These are phyloP conservation scores for Tribolium freemani DNA, from an alignment of 2,888 invertebrate species.

Conservation along the genomic window DNA sequence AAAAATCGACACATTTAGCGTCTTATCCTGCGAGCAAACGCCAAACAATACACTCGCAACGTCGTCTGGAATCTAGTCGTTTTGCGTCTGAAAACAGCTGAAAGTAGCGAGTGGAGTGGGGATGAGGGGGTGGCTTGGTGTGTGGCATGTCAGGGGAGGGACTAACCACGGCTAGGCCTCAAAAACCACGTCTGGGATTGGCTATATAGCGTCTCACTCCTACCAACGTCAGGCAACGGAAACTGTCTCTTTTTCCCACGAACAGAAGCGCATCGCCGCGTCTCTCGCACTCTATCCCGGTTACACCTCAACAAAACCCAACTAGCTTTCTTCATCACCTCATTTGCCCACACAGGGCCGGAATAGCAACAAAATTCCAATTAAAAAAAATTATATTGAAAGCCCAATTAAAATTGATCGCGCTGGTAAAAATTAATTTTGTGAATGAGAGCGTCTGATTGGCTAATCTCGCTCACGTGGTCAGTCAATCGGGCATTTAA, in stretches of 20 bases:
- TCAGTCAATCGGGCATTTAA: no score
- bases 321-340: conserved; percentile 32
- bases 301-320: conserved; percentile 28
- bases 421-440: no score
- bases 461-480: no score
- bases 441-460: no score
- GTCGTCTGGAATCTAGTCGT: conserved; percentile 39
- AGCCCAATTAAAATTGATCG: no score
- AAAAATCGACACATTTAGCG: background rate
- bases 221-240: conserved; percentile 46
- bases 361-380: background rate
- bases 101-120: conserved; percentile 50
- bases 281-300: conserved; percentile 24
- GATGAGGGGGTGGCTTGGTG: conserved; percentile 63
- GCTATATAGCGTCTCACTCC: conserved; percentile 63
- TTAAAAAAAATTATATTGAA: no score
- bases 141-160: conserved; percentile 69
- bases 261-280: conserved; percentile 13
- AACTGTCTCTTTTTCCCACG: conserved; percentile 34
- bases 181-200: conserved; percentile 70
- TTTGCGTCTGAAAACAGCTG: conserved; percentile 51
- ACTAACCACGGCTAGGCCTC: conserved; percentile 69
- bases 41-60: background rate
- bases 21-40: background rate
- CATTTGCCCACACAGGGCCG: conserved; percentile 29